Conservation (phyloP, 1,140 invertebrate genomes). For the Cephus cinctus region DNA sequence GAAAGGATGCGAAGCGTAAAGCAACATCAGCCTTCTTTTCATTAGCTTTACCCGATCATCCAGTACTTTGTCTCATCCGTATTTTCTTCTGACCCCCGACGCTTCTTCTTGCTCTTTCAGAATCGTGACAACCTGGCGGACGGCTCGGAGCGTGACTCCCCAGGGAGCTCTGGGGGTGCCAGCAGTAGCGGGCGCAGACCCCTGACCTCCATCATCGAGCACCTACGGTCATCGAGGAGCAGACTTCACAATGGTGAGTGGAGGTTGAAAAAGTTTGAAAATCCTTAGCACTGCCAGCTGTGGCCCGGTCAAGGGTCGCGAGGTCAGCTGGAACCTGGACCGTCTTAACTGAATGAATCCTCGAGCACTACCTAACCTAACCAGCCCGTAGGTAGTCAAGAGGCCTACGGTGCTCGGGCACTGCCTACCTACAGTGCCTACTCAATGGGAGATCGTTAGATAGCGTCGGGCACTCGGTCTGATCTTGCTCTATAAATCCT, state of each 20-base stretch:
- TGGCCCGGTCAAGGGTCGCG: conserved; percentile 5
- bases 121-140: conserved; percentile 47
- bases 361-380: background rate
- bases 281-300: conserved; percentile 5
- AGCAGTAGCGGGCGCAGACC: conserved; percentile 36
- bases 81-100: no score
- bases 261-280: conserved; percentile 24
- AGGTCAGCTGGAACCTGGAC: conserved; percentile 1
- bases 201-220: conserved; percentile 46
- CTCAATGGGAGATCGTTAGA: conserved; percentile 23
- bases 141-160: conserved; percentile 37
- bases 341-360: background rate
- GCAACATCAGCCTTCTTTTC: no score
- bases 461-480: conserved; percentile 9
- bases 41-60: no score
- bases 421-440: conserved; percentile 7
- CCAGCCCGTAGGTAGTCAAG: background rate
- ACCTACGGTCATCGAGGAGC: conserved; percentile 38
- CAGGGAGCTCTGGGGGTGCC: conserved; percentile 40
- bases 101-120: conserved; percentile 16
- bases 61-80: no score
- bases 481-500: conserved; percentile 45
- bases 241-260: conserved; percentile 42
- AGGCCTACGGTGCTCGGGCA: conserved; percentile 1
- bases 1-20: no score